Evolutionary conservation across 2,888 invertebrate genomes (phyloP).

Genomic region (Trichogramma dendrolimi): DNA sequence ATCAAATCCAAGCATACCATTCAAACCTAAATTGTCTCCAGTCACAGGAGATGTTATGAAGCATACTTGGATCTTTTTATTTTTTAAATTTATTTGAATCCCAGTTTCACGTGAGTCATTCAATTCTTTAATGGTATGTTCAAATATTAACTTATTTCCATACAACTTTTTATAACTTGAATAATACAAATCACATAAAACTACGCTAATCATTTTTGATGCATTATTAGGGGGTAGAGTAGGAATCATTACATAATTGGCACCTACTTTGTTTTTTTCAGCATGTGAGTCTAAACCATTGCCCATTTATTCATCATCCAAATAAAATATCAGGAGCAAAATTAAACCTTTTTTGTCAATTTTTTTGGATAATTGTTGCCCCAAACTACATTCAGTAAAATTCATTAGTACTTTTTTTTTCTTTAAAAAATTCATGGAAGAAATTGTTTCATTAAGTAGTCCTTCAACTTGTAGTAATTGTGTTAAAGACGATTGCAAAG

Average conservation of each 20-base stretch:
- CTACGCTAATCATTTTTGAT: slow-evolving; percentile 15
- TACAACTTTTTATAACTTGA: slow-evolving; percentile 13
- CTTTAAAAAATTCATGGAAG: neutral
- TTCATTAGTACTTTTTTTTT: slow-evolving; percentile 19
- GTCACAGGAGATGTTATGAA: slow-evolving; percentile 13
- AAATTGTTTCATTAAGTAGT: neutral
- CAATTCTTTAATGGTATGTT: slow-evolving; percentile 12
- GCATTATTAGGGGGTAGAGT: neutral
- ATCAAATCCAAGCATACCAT: slow-evolving; percentile 19
- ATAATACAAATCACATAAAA: slow-evolving; percentile 3
- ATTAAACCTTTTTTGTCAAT: slow-evolving; percentile 15
- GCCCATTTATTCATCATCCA: slow-evolving; percentile 5
- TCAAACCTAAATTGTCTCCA: slow-evolving; percentile 21
- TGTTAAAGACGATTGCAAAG: slow-evolving; percentile 15
- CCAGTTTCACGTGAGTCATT: slow-evolving; percentile 7
- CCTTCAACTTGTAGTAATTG: slow-evolving; percentile 13
- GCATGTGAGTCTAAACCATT: slow-evolving; percentile 17
- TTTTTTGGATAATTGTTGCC: slow-evolving; percentile 14
- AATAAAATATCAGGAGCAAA: slow-evolving; percentile 10
- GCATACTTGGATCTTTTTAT: slow-evolving; percentile 6
- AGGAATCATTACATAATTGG: slow-evolving; percentile 14
- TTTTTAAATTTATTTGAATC: slow-evolving; percentile 1
- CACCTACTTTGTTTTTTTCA: slow-evolving; percentile 14
- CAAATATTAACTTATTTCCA: slow-evolving; percentile 10
- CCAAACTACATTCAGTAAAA: slow-evolving; percentile 25